Evolutionary conservation across 2,113 vertebrate species (phyloP).

Genomic region (Sisor rabdophorus): DNA sequence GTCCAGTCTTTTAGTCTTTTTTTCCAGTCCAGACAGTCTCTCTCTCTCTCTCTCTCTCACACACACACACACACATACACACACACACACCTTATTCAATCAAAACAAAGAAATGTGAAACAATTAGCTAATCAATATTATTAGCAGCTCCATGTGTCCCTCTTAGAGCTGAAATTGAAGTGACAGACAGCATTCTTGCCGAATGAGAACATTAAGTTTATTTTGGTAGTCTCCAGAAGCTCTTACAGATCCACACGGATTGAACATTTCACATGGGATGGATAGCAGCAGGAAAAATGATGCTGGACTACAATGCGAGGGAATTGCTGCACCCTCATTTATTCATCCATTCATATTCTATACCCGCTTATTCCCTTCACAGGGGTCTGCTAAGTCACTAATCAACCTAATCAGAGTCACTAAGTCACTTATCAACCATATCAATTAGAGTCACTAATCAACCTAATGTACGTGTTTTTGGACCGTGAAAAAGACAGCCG

Average conservation of each 20-base stretch:
- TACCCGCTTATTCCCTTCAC: no score
- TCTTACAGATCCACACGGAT: constrained; percentile 40
- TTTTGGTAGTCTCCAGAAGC: not conserved
- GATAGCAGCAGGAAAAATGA: no score
- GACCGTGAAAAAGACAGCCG: no score
- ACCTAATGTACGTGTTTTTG: no score
- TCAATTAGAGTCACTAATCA: no score
- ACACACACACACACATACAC: constrained; percentile 25
- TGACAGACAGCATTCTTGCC: constrained; percentile 52
- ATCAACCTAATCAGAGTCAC: no score
- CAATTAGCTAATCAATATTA: constrained; percentile 47
- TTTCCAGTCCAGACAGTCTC: constrained; percentile 64
- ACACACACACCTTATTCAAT: constrained; percentile 26
- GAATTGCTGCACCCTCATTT: no score
- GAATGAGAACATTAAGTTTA: constrained; percentile 45
- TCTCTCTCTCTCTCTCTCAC: not conserved
- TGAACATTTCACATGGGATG: constrained; percentile 57
- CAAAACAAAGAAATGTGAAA: constrained; percentile 27
- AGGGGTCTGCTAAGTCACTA: no score
- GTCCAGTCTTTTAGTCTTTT: no score
- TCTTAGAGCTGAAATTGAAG: constrained; percentile 39
- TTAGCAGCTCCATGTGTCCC: constrained; percentile 38
- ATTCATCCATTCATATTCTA: no score
- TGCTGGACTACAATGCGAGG: no score
- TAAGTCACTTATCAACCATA: no score